Conservation (phyloP, 2,888 invertebrate genomes). For the Fabriciana adippe region DNA sequence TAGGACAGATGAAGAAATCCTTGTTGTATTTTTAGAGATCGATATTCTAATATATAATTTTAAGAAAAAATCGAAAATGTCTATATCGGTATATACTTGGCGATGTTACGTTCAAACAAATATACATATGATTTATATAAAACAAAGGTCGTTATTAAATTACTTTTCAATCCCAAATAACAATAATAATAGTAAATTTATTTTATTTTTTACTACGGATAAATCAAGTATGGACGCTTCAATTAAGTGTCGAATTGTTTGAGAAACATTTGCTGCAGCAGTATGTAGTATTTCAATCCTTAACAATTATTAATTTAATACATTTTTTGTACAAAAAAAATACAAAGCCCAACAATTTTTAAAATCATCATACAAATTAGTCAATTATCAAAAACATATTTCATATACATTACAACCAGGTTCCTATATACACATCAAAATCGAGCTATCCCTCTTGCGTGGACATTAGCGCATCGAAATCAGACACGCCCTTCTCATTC, state of each 20-base stretch:
- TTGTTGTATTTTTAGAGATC: no score
- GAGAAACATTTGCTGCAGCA: not conserved
- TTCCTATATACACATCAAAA: constrained; percentile 58
- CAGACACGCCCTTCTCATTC: constrained; percentile 81
- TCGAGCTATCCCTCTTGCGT: constrained; percentile 69
- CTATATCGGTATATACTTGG: no score
- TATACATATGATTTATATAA: not conserved
- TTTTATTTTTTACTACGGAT: no score
- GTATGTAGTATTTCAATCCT: no score
- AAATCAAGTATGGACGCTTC: no score
- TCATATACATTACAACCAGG: constrained; percentile 60
- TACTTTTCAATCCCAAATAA: not conserved
- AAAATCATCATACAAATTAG: constrained; percentile 6
- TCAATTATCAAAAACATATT: not conserved
- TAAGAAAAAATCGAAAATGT: no score
- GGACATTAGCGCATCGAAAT: constrained; percentile 77
- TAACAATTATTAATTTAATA: not conserved
- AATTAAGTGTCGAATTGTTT: no score
- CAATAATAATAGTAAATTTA: no score
- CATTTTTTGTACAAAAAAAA: constrained; percentile 1
- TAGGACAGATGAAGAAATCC: no score
- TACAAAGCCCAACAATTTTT: constrained; percentile 1
- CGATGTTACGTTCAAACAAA: no score
- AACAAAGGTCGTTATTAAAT: constrained; percentile 4
- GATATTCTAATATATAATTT: no score